Evolutionary conservation across 2,797 vertebrate species (phyloP), one percentile per base, ranked within the genome.

Genomic region (Tadarida brasiliensis): DNA sequence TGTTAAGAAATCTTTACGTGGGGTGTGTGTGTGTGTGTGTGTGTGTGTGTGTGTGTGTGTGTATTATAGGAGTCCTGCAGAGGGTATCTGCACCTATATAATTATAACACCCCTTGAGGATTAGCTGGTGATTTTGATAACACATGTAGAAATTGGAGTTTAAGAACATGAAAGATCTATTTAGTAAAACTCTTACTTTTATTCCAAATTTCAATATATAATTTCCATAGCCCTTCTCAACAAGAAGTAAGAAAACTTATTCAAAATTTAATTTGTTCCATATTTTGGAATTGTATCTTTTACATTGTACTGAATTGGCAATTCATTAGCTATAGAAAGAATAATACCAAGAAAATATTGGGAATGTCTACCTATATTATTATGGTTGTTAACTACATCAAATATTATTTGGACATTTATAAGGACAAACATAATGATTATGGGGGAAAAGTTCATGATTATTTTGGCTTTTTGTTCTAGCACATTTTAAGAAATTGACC

Each of bases 141-240:
- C 35, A 88, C 24, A 26, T 59, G 61, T 39, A 59, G 35, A 90
- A 87, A 61, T 33, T 76, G 4, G n/a, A 54, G 11, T 20, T 92
- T 84, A 95, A 81, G 49, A 84, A 57, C 26, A 87, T 83, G 70
- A 91, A 57, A 33, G 17, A 44, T 30, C 0, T 76, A 57, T 59
- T 91, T 90, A 90, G 70, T 87, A 70, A 90, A 92, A 80, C 2
- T 70, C 30, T 90, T 76, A n/a, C 6, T 91, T 91, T 94, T 84
- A 28, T 77, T 86, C 61, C 28, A 85, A 57, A 33, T 91, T 96
- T 73, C 47, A 70, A 16, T 30, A 26, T 35, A 74, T 39, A 92
- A 76, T 96, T 78, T 94, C 68, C 57, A 83, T 1, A 86, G 49
- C 22, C 20, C 19, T 94, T 92, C 17, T 93, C 57, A 63, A 28